phyloP scores from a whole-genome alignment of 2,888 invertebrate species.

The Villa cingulata region DNA sequence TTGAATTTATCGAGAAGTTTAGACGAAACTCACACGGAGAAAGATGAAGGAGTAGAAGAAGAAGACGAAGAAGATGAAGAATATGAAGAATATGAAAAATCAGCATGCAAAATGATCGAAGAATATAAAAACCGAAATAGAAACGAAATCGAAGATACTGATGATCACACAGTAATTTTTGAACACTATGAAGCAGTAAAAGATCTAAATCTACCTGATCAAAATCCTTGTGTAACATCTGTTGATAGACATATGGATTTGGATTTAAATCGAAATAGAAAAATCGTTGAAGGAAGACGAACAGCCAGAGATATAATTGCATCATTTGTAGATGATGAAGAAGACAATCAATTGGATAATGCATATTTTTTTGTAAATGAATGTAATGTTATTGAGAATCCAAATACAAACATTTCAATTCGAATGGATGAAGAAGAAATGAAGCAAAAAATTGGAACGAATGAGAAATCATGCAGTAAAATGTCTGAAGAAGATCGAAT shows the following conservation, averaged over 20 bases:
- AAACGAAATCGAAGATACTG: conserved; percentile 11
- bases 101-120: too few species aligned
- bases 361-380: conserved; percentile 23
- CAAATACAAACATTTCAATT: conserved; percentile 20
- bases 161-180: conserved; percentile 18
- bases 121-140: too few species aligned
- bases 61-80: neutral
- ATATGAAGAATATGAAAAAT: too few species aligned
- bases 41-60: conserved; percentile 17
- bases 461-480: neutral
- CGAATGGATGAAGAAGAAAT: neutral
- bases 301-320: conserved; percentile 9
- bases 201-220: neutral
- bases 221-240: neutral
- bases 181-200: conserved; percentile 17
- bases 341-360: conserved; percentile 16
- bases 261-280: too few species aligned
- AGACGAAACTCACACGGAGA: conserved; percentile 22
- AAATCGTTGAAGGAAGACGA: neutral
- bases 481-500: conserved; percentile 6
- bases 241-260: conserved; percentile 7
- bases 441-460: neutral
- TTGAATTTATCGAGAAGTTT: conserved; percentile 36
- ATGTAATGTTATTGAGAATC: conserved; percentile 34
- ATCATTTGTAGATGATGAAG: conserved; percentile 16